phyloP scores from a whole-genome alignment of 53 echinoderm and acorn worm species.

The Paracentrotus lividus region DNA sequence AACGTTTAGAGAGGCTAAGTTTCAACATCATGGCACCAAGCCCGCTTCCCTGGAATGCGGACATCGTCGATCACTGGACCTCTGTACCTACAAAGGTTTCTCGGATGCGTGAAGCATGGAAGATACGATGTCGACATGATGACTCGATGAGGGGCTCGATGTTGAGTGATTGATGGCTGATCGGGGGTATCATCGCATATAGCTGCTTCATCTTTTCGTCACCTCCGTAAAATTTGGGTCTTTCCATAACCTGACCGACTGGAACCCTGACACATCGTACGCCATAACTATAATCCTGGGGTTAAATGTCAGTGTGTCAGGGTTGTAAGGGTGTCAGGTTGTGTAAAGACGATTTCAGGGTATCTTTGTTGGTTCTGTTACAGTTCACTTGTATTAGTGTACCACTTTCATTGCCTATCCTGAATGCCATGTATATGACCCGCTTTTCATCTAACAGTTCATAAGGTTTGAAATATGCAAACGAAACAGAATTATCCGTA shows the following conservation, averaged over 20 bases:
- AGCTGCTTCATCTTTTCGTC: slow-evolving; percentile 5
- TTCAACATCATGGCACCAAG: background rate
- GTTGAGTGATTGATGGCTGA: slow-evolving; percentile 48
- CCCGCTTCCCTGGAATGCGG: slow-evolving; percentile 1
- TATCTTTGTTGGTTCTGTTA: background rate
- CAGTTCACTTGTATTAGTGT: slow-evolving; percentile 7
- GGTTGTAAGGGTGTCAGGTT: no score
- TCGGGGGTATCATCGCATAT: background rate
- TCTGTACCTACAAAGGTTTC: background rate
- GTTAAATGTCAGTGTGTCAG: no score
- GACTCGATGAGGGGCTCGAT: slow-evolving; percentile 21
- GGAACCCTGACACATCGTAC: no score
- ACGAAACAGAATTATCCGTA: no score
- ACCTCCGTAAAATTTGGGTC: slow-evolving; percentile 22
- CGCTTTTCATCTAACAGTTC: background rate
- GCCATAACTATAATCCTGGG: no score
- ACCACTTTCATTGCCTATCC: slow-evolving; percentile 3
- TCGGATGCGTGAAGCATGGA: slow-evolving; percentile 46
- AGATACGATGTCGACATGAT: slow-evolving; percentile 32
- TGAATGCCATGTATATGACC: background rate
- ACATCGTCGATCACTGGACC: slow-evolving; percentile 41
- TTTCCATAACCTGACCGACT: no score
- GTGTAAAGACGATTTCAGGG: no score
- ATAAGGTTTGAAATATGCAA: no score
- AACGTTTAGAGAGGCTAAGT: background rate